Evolutionary conservation across 2,888 invertebrate genomes (phyloP).

Genomic region (Stomorhina lunata): DNA sequence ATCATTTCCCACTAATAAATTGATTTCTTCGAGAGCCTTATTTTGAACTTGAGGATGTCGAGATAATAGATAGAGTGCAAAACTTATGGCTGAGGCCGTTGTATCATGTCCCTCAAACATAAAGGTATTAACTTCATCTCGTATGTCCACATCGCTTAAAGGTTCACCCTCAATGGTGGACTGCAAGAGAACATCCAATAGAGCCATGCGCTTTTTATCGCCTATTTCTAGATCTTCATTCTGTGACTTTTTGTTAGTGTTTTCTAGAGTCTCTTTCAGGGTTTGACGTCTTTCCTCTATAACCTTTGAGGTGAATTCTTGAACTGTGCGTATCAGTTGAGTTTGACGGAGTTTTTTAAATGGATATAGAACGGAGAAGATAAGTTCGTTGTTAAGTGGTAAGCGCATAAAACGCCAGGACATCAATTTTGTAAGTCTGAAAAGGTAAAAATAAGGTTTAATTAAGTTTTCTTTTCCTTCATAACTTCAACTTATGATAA

Average conservation of each 20-base stretch:
- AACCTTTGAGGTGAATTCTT: constrained; percentile 74
- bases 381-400: constrained; percentile 69
- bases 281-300: constrained; percentile 72
- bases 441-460: no score
- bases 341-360: constrained; percentile 69
- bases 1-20: constrained; percentile 70
- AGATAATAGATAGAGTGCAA: constrained; percentile 72
- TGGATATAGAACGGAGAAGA: constrained; percentile 72
- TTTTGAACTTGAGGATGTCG: constrained; percentile 73
- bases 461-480: no score
- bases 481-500: no score
- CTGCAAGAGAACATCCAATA: constrained; percentile 84
- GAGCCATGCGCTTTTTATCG: constrained; percentile 83
- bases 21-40: constrained; percentile 72
- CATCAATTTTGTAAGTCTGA: constrained; percentile 71
- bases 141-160: constrained; percentile 82
- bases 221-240: constrained; percentile 74
- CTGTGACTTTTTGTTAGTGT: background rate
- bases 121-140: constrained; percentile 87
- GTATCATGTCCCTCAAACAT: constrained; percentile 83
- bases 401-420: constrained; percentile 72
- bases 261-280: constrained; percentile 56
- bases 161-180: constrained; percentile 82
- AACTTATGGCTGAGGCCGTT: constrained; percentile 74
- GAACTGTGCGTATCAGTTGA: constrained; percentile 72